A percentile compares a stretch with the other conserved stretches of the same genome.
Evolutionary conservation across 1,140 invertebrate genomes (phyloP).

Genomic region (Leptinotarsa lineolata): DNA sequence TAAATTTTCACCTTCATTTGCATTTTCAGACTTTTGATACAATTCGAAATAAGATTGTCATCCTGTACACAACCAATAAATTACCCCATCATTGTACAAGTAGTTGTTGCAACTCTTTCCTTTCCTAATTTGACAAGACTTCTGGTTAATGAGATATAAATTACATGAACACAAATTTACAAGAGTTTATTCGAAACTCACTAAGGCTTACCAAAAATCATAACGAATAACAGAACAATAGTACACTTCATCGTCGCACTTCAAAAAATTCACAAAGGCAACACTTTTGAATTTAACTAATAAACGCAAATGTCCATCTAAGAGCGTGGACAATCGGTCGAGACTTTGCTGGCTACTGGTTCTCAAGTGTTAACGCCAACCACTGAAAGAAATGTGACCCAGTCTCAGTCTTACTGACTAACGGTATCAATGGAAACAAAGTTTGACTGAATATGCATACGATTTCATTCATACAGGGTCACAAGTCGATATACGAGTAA

Average conservation of each 20-base stretch:
- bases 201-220: background rate
- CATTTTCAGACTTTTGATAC: background rate
- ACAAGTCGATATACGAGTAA: background rate
- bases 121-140: background rate
- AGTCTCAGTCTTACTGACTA: background rate
- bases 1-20: background rate
- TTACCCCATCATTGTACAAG: background rate
- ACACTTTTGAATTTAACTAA: background rate
- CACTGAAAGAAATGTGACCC: background rate
- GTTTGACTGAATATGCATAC: background rate
- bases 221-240: background rate
- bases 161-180: background rate
- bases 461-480: conserved; percentile 1
- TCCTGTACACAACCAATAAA: background rate
- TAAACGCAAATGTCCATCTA: background rate
- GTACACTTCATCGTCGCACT: background rate
- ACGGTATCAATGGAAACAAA: conserved; percentile 2
- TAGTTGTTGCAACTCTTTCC: background rate
- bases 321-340: background rate
- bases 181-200: background rate
- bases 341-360: background rate
- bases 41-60: background rate
- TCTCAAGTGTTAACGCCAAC: background rate
- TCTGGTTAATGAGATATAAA: background rate
- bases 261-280: background rate